Evolutionary conservation across 2,113 vertebrate genomes (phyloP).

Genomic region (Halichoerus grypus): DNA sequence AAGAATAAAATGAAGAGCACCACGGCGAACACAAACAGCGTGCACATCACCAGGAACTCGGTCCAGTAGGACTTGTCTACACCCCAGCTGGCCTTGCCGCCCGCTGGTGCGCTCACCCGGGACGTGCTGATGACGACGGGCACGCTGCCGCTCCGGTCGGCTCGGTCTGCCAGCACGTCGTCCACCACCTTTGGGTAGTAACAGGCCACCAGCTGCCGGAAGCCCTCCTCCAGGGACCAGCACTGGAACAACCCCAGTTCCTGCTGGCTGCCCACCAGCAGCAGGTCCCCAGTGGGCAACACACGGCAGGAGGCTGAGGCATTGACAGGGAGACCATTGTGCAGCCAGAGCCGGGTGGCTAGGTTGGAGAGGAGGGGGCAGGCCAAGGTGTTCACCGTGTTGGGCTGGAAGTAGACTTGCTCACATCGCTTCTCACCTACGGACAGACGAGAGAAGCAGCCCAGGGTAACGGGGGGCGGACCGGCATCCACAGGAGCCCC

Average conservation of each 20-base stretch:
- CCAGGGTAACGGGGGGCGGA: accelerated
- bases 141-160: background rate
- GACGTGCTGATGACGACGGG: constrained; percentile 86
- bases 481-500: accelerated
- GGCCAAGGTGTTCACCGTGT: constrained; percentile 91
- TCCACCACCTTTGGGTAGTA: constrained; percentile 91
- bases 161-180: background rate
- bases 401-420: constrained; percentile 89
- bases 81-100: constrained; percentile 81
- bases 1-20: constrained; percentile 91
- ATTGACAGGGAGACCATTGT: constrained; percentile 85
- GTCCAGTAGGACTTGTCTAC: constrained; percentile 94
- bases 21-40: constrained; percentile 89
- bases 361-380: constrained; percentile 95
- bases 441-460: constrained; percentile 10
- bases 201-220: constrained; percentile 94
- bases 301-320: constrained; percentile 90
- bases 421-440: constrained; percentile 88
- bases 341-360: constrained; percentile 92
- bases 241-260: constrained; percentile 93
- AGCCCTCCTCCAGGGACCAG: constrained; percentile 95
- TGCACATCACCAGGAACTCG: constrained; percentile 94
- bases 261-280: constrained; percentile 92
- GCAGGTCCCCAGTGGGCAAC: constrained; percentile 91
- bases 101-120: constrained; percentile 83